Evolutionary conservation across 2,888 invertebrate genomes (phyloP), one percentile per base, ranked within the genome.

Genomic region (Nemapogon koenigi): DNA sequence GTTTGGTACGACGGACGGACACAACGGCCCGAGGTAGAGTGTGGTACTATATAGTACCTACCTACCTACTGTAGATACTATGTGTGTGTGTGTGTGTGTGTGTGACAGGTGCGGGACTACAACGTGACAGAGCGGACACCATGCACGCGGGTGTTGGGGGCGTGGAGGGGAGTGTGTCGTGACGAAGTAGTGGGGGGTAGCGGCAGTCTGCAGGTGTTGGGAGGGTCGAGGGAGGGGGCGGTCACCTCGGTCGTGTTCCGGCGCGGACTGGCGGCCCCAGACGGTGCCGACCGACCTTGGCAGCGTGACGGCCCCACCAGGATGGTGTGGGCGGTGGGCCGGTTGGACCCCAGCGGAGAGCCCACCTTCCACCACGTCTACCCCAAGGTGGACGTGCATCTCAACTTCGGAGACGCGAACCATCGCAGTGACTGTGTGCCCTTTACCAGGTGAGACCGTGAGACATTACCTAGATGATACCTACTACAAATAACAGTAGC

Each of bases 81-180:
- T n/a, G n/a, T n/a, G 8, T 22, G 22, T 22, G 22, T 22, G 6
- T 22, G 22, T 22, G 22, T 22, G 8, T 22, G 22, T 22, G 13
- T n/a, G 13, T 15, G 15, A 15, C 28, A 11, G 22, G 22, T 10
- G 2, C 71, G 81, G 1, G 95, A 95, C 75, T 94, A 94, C 62
- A 93, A 93, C 59, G 83, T 95, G 41, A 90, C 92, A 4, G 92
- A 89, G 0, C 68, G 85, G 49, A 88, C 92, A 35, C 90, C 92
- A 87, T 94, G 94, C 56, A 89, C 90, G 30, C 91, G 89, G 67
- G 91, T 94, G 41, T 75, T 94, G 50, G 94, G 92, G 1, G 88
- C 86, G 51, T 90, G 91, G 62, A 89, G 83, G 61, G 95, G 94
- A 26, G 94, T 94, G 25, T 95, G 95, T 50, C 86, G 85, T 46